A percentile compares a stretch with the other conserved stretches of the same genome.
Conservation (phyloP, 1,140 invertebrate genomes). For the Bacillus rossius region DNA sequence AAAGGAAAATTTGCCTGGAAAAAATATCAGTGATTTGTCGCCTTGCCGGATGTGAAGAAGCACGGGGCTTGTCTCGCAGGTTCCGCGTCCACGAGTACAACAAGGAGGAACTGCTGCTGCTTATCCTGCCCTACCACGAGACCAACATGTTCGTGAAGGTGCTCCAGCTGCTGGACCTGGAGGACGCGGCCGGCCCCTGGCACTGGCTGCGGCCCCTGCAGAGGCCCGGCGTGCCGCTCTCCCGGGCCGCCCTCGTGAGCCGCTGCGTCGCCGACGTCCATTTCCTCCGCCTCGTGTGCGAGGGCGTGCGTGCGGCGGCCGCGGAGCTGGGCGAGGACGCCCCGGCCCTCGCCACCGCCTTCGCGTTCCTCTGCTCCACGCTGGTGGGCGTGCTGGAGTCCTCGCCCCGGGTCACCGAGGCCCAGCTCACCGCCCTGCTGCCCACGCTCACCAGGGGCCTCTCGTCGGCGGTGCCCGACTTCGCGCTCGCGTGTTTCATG, state of each 20-base stretch:
- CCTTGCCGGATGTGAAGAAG: no score
- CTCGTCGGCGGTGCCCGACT: slow-evolving; percentile 59
- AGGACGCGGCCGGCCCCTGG: slow-evolving; percentile 59
- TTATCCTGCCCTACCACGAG: slow-evolving; percentile 88
- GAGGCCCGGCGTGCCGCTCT: slow-evolving; percentile 62
- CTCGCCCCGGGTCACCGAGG: slow-evolving; percentile 51
- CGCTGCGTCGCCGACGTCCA: slow-evolving; percentile 59
- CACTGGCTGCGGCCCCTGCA: slow-evolving; percentile 69
- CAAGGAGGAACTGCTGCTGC: slow-evolving; percentile 66
- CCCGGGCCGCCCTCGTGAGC: slow-evolving; percentile 64
- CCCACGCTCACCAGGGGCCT: slow-evolving; percentile 63
- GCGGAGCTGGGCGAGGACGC: slow-evolving; percentile 53
- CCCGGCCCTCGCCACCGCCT: slow-evolving; percentile 56
- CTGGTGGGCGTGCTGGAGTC: slow-evolving; percentile 61
- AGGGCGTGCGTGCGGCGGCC: slow-evolving; percentile 57
- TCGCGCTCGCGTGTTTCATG: slow-evolving; percentile 65
- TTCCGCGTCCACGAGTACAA: slow-evolving; percentile 88
- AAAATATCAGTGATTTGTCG: no score
- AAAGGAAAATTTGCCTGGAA: no score
- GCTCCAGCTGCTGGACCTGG: slow-evolving; percentile 68
- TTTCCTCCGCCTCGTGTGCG: slow-evolving; percentile 70
- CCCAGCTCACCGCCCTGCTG: slow-evolving; percentile 61
- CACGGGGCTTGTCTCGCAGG: slow-evolving; percentile 44
- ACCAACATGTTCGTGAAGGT: slow-evolving; percentile 81
- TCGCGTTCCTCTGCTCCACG: slow-evolving; percentile 71